These are phyloP conservation scores for Microctonus aethiopoides DNA, from an alignment of 2,888 invertebrate species.

Conservation along the genomic window DNA sequence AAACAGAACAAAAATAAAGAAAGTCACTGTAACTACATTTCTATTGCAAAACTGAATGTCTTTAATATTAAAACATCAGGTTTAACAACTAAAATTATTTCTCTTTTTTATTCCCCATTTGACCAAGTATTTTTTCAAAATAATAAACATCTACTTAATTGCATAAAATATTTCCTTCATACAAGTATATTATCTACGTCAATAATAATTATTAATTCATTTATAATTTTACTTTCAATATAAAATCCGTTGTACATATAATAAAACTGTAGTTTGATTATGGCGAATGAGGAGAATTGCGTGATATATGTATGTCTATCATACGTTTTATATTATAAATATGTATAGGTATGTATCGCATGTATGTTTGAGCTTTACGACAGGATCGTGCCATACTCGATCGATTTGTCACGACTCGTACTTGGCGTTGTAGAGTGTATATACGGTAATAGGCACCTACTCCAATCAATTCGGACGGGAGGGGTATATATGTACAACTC, in stretches of 20 bases:
- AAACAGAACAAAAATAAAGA: neutral
- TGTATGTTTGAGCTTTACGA: constrained; percentile 34
- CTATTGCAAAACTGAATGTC: constrained; percentile 43
- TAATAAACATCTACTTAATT: no score
- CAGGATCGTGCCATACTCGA: constrained; percentile 42
- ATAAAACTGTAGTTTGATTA: neutral
- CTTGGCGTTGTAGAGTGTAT: constrained; percentile 22
- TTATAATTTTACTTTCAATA: neutral
- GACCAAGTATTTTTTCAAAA: no score
- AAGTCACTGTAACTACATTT: neutral
- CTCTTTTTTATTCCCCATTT: neutral
- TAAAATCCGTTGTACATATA: neutral
- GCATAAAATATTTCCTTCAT: no score
- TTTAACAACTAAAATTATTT: constrained; percentile 34
- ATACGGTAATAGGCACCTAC: constrained; percentile 42
- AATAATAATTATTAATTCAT: neutral
- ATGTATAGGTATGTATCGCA: neutral
- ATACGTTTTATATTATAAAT: constrained; percentile 37
- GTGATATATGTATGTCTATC: neutral
- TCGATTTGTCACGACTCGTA: constrained; percentile 37
- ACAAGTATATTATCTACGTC: neutral
- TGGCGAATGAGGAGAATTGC: neutral
- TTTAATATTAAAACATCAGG: constrained; percentile 45
- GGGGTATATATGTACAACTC: constrained; percentile 28
- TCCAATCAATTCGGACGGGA: constrained; percentile 48